Evolutionary conservation across 2,113 vertebrate genomes (phyloP), one percentile per base, ranked within the genome.

Genomic region (Lophura nycthemera): DNA sequence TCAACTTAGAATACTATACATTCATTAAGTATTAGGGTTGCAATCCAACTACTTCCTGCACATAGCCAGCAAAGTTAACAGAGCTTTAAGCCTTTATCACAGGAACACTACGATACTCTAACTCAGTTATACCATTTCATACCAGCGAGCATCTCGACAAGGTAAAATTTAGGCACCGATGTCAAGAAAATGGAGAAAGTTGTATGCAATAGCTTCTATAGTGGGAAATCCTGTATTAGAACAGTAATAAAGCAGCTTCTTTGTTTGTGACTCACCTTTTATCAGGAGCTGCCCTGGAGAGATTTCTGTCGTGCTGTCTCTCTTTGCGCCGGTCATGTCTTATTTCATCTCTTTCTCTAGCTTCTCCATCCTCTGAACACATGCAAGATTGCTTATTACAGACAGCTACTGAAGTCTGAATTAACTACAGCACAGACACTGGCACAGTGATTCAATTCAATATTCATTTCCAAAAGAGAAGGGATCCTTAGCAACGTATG

Each of bases 281-380:
- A 97, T 99, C 99, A 66, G 99, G 99, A 73, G 99, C 99, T 69
- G 99, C 99, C 83, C 99, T 98, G 96, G 98, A 99, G 89, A 99
- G 99, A 96, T 99, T 99, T 72, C 99, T 97, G 96, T 99, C 99
- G 19, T 99, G 99, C 96, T 99, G 98, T 65, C 99, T 98, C 90
- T 99, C 99, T 97, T 99, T 99, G 93, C 98, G 98, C 77, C 99
- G 97, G 89, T 99, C 99, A 17, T 99, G 98, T 85, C 99, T 98
- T 96, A 99, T 99, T 97, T 99, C 98, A 20, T 99, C 99, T 82
- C 99, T 98, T 94, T 99, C 99, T 92, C 99, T 98, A 69, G 97
- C 98, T 97, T 99, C 99, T 12, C 97, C 87, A 86, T 99, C 99
- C 91, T 99, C 99, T 95, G 98, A 97, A 96, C 91, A 84, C 60